Base-by-base conservation (phyloP, 1,140 invertebrate genomes). In the Caenorhabditis inopinata region DNA sequence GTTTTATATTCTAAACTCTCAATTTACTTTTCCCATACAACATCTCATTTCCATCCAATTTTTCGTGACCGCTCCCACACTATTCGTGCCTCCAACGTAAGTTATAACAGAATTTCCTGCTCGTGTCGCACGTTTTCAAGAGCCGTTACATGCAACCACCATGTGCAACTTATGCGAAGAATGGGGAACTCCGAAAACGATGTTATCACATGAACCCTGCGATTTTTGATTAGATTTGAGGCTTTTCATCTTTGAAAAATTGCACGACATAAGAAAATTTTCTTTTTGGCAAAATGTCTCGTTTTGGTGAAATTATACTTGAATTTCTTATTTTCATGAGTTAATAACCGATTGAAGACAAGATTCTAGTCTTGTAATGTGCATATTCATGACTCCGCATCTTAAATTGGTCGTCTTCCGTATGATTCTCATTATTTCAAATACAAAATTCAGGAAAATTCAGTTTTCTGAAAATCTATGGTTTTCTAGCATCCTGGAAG, bases 31-130 rank as follows among this genome's bases (percentile, higher is more conserved):
- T 68, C 58, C 3, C 58, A 38, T 68, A 32, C 58, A 68, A 68
- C 58, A 18, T 42, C 58, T 21, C 58, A 11, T 25, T 23, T 51
- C 32, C 58, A 62, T 62, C 53, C 53, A 0, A 6, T 35, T 32
- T 62, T 32, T 58, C 9, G 27, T 58, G 18, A 11, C 25, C 25
- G 32, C 58, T 68, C 38, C 58, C 58, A 32, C 58, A 68, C 38
- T 32, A 68, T 68, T 68, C 21, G 58, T 32, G 58, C 58, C 58
- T 68, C 58, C 58, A 68, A 38, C 58, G 58, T 38, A 68, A 32
- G 58, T 68, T 68, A 68, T 68, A 68, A 68, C 32, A 68, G 9
- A 68, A 68, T 68, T 68, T 68, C 58, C 58, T 29, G 14, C n/a
- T 51, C 48, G 48, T 51, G 21, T 51, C 27, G 25, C 58, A 11